Percentiles rank a stretch among this genome's conserved stretches.
Conservation (phyloP, 2,113 vertebrate genomes). For the Neodontobutis hainanensis region DNA sequence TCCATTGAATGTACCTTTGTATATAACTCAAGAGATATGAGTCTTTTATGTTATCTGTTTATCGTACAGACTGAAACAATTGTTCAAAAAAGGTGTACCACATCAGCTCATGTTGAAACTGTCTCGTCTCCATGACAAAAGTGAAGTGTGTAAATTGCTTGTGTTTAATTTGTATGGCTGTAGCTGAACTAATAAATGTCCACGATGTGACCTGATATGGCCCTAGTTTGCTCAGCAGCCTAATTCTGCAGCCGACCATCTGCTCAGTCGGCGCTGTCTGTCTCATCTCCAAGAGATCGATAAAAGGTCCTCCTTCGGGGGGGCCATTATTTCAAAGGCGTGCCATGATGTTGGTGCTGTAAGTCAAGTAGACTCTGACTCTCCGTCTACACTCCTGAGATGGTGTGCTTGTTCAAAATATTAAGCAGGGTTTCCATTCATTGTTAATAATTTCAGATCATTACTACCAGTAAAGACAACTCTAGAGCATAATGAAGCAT, state of each 20-base stretch:
- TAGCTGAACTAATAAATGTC: neutral
- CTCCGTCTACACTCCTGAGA: neutral
- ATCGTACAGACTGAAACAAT: too few relatives aligned
- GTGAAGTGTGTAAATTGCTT: too few relatives aligned
- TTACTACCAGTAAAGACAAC: neutral
- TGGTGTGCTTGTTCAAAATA: too few relatives aligned
- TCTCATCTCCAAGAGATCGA: constrained; percentile 26
- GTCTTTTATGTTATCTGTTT: too few relatives aligned
- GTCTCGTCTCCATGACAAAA: too few relatives aligned
- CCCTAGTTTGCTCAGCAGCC: neutral
- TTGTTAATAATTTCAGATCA: neutral
- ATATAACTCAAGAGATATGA: too few relatives aligned
- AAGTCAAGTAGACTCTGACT: neutral
- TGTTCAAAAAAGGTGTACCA: too few relatives aligned
- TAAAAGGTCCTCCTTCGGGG: constrained; percentile 18
- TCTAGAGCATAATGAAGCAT: neutral
- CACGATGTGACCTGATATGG: constrained; percentile 2
- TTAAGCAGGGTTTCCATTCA: neutral
- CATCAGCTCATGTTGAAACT: too few relatives aligned
- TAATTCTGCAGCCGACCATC: constrained; percentile 20
- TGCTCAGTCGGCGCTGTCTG: constrained; percentile 23
- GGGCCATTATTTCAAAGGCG: constrained; percentile 12
- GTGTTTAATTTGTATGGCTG: neutral
- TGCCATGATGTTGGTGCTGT: neutral
- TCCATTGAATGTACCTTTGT: too few relatives aligned